Evolutionary conservation across 2,113 vertebrate species (phyloP), one percentile per base, ranked within the genome.

Genomic region (Argyrosomus japonicus): DNA sequence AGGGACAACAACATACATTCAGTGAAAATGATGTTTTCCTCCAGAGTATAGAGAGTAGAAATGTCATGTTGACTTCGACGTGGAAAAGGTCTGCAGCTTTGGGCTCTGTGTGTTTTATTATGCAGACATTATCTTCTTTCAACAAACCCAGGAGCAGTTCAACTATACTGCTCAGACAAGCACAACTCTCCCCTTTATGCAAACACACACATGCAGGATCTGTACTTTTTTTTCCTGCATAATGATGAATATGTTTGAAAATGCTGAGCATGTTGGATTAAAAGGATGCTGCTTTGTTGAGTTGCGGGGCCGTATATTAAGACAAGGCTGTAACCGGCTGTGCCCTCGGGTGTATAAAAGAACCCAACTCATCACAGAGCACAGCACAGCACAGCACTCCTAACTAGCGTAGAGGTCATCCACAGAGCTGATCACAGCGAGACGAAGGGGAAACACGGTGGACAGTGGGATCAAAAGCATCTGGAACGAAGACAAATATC

Each of bases 401-500:
- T 69, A 58, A 72, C 85, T 19, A 50, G 50, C 4, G 57, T 51
- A 83, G 85, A 93, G 88, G 91, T 92, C 88, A 79, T 68, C 65
- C 25, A 18, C 64, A 54, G 71, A 81, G 79, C 88, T 70, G 84
- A 89, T 85, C 77, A 45, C 61, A 72, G 75, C 60, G 53, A 87
- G 77, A 58, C 14, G 50, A 25, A 23, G 62, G 27, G 68, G 63
- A 21, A 53, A 58, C 70, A 3, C 17, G 0, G 40, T 4, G 56
- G 85, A 86, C 90, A 67, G 83, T 82, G 69, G 77, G 88, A 93
- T 92, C 89, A 90, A 91, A 93, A 70, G 86, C 75, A 51, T 57
- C 83, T 7, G 10, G 51, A 79, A 64, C 0, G 4, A 82, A 92
- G 84, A 90, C 89, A 90, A 91, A 86, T 81, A 89, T 88, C 63